Evolutionary conservation across 2,113 vertebrate genomes (phyloP).

Genomic region (Irena cyanogastra): DNA sequence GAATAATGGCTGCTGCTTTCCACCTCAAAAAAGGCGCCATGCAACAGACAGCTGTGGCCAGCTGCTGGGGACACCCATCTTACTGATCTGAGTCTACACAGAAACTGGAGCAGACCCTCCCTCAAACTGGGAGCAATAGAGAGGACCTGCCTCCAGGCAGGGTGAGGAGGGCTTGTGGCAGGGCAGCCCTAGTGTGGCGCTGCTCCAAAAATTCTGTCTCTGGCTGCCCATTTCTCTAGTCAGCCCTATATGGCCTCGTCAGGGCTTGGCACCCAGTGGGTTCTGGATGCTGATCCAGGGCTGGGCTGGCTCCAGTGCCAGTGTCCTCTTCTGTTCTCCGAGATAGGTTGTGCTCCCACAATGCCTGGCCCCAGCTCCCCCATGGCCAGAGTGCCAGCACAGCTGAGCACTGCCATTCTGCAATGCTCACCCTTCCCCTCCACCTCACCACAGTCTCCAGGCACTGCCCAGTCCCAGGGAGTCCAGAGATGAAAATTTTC

Average conservation of each 20-base stretch:
- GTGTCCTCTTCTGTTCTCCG: not conserved
- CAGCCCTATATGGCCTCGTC: rapidly evolving
- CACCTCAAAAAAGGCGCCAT: not conserved
- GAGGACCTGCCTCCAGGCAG: not conserved
- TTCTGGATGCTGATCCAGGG: not conserved
- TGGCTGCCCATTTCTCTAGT: not conserved
- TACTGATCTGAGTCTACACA: rapidly evolving
- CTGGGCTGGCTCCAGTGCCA: not conserved
- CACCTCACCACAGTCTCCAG: not conserved
- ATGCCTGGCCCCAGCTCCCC: not conserved
- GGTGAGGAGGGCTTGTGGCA: not conserved
- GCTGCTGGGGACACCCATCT: not conserved
- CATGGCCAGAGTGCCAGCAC: rapidly evolving
- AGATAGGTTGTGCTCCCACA: not conserved
- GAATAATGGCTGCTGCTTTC: not conserved
- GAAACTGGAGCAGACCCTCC: not conserved
- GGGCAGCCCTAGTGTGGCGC: not conserved
- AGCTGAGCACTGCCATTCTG: not conserved
- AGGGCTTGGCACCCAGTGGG: not conserved
- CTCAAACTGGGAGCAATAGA: rapidly evolving
- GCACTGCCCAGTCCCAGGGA: not conserved
- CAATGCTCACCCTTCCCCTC: not conserved
- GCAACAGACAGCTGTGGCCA: not conserved
- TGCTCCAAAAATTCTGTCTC: not conserved
- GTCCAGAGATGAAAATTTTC: not conserved